Conservation (phyloP, 2,797 vertebrate species). For the Sebastes iracundus region DNA sequence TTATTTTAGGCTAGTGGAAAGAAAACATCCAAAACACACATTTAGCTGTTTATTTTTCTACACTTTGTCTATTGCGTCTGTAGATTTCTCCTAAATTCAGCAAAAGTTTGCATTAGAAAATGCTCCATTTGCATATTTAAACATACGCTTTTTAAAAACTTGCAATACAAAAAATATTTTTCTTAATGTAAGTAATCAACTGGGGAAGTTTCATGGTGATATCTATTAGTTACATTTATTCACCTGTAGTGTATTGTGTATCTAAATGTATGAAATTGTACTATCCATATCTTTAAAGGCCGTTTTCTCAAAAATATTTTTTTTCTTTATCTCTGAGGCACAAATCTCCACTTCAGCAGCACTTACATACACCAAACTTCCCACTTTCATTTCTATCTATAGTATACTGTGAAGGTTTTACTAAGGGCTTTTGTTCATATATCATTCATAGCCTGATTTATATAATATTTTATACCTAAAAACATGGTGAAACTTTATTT, state of each 20-base stretch:
- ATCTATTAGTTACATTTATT: neutral
- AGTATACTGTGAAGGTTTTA: too few species aligned
- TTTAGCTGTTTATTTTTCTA: neutral
- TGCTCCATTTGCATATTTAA: neutral
- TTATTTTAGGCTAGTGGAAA: neutral
- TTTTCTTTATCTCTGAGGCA: neutral
- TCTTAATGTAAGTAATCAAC: too few species aligned
- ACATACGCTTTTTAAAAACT: neutral
- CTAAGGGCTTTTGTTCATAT: too few species aligned
- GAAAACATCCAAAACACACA: neutral
- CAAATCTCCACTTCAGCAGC: neutral
- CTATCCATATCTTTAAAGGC: too few species aligned
- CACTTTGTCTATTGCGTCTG: neutral
- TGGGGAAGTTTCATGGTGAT: neutral
- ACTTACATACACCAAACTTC: too few species aligned
- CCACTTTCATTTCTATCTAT: too few species aligned
- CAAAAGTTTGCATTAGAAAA: neutral
- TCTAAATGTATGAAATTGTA: neutral
- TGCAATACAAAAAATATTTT: too few species aligned
- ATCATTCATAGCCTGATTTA: too few species aligned
- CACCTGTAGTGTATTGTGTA: neutral
- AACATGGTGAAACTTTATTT: too few species aligned
- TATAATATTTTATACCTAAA: too few species aligned
- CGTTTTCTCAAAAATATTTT: neutral
- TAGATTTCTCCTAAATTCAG: neutral